Conservation (phyloP, 2,888 invertebrate genomes). For the Eupithecia pulchellata region DNA sequence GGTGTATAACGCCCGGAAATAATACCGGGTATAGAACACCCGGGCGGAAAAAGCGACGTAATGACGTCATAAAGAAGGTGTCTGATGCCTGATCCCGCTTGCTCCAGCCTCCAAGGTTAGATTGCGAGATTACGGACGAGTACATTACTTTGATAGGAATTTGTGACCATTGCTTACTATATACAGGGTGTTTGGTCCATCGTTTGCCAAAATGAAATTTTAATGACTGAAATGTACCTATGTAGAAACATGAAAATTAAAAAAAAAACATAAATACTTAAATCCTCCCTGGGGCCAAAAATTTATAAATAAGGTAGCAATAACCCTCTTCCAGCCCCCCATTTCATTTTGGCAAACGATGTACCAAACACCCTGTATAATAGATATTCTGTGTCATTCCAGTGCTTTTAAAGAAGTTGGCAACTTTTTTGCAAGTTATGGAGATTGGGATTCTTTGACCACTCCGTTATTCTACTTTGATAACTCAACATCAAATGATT, state of each 20-base stretch:
- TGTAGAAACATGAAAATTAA: no score
- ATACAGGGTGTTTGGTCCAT: no score
- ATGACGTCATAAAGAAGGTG: conserved; percentile 75
- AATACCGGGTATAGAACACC: conserved; percentile 43
- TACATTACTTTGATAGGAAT: background rate
- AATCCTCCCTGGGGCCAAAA: no score
- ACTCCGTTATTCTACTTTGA: background rate
- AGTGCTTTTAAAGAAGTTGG: background rate
- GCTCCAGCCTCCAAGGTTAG: conserved; percentile 18
- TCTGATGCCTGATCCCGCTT: conserved; percentile 51
- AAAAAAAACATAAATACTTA: no score
- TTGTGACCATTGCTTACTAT: background rate
- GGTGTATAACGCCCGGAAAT: background rate
- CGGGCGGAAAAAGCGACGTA: conserved; percentile 63
- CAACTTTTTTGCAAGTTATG: background rate
- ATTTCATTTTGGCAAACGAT: no score
- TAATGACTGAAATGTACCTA: no score
- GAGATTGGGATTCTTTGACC: background rate
- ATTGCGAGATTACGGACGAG: conserved; percentile 7
- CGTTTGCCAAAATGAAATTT: no score
- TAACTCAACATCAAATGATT: background rate
- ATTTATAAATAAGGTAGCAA: no score
- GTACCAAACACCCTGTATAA: no score
- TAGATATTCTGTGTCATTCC: no score
- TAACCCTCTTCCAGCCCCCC: no score